These are phyloP conservation scores for Diabrotica virgifera DNA, from an alignment of 1,140 invertebrate genomes.

Conservation along the genomic window DNA sequence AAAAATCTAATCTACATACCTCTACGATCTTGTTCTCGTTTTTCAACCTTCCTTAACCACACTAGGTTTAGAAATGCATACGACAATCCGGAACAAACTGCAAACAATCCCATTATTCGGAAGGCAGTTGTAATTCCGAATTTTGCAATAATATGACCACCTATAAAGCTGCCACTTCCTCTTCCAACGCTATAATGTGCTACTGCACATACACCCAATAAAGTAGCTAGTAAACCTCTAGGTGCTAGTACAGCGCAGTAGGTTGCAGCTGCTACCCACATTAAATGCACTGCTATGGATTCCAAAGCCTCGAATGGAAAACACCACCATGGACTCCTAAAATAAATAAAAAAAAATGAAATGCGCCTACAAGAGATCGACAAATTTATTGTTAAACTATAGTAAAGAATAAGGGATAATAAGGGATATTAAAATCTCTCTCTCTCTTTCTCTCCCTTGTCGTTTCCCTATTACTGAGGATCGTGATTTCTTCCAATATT, in stretches of 20 bases:
- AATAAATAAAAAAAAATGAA: conserved; percentile 23
- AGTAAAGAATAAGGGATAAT: no score
- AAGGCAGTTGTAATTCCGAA: conserved; percentile 71
- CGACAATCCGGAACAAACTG: conserved; percentile 63
- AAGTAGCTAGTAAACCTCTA: conserved; percentile 73
- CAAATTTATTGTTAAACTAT: no score
- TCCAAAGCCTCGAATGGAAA: conserved; percentile 85
- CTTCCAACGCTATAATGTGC: conserved; percentile 77
- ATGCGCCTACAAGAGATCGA: no score
- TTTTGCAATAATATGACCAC: conserved; percentile 70
- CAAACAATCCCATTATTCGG: conserved; percentile 69
- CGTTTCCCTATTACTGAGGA: no score
- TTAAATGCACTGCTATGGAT: conserved; percentile 78
- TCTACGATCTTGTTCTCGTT: no score
- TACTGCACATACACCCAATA: conserved; percentile 79
- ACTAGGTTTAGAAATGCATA: conserved; percentile 70
- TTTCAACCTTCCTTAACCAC: conserved; percentile 59
- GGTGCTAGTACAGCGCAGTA: conserved; percentile 79
- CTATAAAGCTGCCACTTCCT: conserved; percentile 77
- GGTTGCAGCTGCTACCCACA: conserved; percentile 85
- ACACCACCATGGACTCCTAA: conserved; percentile 78
- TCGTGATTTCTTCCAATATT: no score
- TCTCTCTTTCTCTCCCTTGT: no score
- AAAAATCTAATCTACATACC: no score
- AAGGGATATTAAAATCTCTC: no score